phyloP scores from a whole-genome alignment of 2,113 vertebrate genomes.

The Dicaeum eximium region DNA sequence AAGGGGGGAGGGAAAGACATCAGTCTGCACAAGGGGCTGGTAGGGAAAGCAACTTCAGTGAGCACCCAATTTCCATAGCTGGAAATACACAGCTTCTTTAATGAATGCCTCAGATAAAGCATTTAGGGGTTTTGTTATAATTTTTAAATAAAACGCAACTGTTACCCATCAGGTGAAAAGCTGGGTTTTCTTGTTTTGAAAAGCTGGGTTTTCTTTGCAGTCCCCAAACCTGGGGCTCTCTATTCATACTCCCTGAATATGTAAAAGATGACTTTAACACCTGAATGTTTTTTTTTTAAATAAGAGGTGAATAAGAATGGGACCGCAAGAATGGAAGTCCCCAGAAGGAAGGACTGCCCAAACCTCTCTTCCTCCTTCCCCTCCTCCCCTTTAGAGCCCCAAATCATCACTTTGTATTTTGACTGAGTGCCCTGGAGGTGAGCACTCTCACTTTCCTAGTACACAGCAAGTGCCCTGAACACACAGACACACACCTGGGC shows the following conservation, averaged over 20 bases:
- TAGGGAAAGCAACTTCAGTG: neutral
- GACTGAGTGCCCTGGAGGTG: neutral
- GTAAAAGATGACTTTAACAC: neutral
- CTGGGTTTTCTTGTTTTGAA: neutral
- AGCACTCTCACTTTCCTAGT: neutral
- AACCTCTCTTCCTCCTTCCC: neutral
- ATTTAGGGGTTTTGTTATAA: neutral
- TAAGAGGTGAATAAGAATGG: neutral
- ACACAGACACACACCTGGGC: neutral
- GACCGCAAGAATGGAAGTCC: neutral
- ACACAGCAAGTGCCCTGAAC: neutral
- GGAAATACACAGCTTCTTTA: neutral
- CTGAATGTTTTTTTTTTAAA: neutral
- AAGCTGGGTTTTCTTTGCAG: neutral
- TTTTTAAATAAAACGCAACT: neutral
- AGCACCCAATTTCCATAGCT: neutral
- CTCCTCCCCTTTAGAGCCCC: neutral
- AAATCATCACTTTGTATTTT: neutral
- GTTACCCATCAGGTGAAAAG: neutral
- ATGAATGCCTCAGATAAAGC: conserved; percentile 29
- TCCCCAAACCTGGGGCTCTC: neutral
- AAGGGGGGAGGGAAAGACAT: conserved; percentile 26
- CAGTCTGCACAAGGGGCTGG: neutral
- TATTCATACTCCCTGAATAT: accelerated
- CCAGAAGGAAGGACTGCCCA: neutral